Evolutionary conservation across 2,888 invertebrate species (phyloP), one percentile per base, ranked within the genome.

Genomic region (Linyphia triangularis): DNA sequence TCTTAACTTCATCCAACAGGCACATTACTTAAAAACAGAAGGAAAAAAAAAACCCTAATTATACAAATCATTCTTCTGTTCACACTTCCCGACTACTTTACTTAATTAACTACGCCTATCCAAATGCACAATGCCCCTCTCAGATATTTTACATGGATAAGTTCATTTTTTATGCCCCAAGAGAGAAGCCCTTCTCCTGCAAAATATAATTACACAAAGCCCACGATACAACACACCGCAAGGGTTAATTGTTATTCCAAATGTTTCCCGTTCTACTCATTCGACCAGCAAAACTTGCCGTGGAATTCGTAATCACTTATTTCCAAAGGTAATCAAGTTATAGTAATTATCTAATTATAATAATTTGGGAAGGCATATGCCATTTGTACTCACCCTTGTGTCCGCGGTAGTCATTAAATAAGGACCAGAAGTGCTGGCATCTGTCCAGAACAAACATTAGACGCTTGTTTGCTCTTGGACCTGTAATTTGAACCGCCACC

Each of bases 321-420:
- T 57, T 75, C 22, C 43, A 51, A 30, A 57, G 28, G 28, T 75
- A 75, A 75, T 75, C 73, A 75, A 75, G 73, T 75, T 75, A 75
- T 59, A n/a, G 59, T 59, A 75, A 75, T 75, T 75, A 75, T 75
- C 73, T 59, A 59, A 75, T 75, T 75, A 77, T 59, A 79, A 79
- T 28, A 79, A 43, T 65, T 24, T 33, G 22, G 22, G 13, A 75
- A n/a, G 30, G 28, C 63, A 22, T 24, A n/a, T 3, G 30, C 19
- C 37, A 7, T 2, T 5, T 7, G 40, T 40, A 51, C 30, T 26
- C 16, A 19, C 10, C 79, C n/a, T 30, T 16, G n/a, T 19, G 10
- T 1, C 57, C 22, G 5, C 19, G 16, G 26, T 24, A 30, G 7
- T 30, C 67, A 28, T 16, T 79, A 67, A 67, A 67, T 19, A 30